Conservation (phyloP, 2,888 invertebrate genomes). For the Tanytarsus gracilentus region DNA sequence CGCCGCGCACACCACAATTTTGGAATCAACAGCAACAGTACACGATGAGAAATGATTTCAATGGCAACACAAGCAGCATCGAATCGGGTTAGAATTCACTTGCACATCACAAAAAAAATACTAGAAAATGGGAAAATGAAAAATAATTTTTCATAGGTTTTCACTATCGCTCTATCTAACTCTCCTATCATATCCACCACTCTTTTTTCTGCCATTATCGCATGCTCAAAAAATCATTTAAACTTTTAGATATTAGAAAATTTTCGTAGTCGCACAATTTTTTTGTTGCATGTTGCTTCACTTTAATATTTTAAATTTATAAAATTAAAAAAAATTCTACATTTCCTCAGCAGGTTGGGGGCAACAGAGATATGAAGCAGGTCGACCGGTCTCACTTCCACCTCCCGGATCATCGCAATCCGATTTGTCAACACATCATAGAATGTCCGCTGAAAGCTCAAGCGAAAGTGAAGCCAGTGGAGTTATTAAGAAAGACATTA, state of each 20-base stretch:
- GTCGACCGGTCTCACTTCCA: conserved; percentile 39
- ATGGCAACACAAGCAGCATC: conserved; percentile 22
- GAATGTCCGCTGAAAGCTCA: conserved; percentile 42
- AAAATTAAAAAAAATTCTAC: neutral
- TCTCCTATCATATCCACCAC: too few species aligned
- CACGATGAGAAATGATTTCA: conserved; percentile 33
- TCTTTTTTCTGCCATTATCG: neutral
- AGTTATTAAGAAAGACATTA: conserved; percentile 36
- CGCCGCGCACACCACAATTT: conserved; percentile 28
- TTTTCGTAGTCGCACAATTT: too few species aligned
- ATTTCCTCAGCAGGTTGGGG: conserved; percentile 39
- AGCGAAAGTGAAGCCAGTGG: conserved; percentile 45
- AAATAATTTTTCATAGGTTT: too few species aligned
- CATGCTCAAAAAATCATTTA: neutral
- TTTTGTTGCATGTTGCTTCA: neutral
- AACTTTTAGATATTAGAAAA: too few species aligned
- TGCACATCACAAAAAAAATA: conserved; percentile 13
- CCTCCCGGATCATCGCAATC: conserved; percentile 34
- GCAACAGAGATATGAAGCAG: conserved; percentile 39
- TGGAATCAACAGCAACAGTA: conserved; percentile 31
- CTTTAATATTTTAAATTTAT: neutral
- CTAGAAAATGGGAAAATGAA: too few species aligned
- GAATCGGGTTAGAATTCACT: conserved; percentile 18
- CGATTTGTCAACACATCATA: conserved; percentile 34
- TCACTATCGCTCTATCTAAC: too few species aligned